A percentile compares a stretch with the other conserved stretches of the same genome.
Conservation (phyloP, 2,797 vertebrate species). For the Cuniculus paca region DNA sequence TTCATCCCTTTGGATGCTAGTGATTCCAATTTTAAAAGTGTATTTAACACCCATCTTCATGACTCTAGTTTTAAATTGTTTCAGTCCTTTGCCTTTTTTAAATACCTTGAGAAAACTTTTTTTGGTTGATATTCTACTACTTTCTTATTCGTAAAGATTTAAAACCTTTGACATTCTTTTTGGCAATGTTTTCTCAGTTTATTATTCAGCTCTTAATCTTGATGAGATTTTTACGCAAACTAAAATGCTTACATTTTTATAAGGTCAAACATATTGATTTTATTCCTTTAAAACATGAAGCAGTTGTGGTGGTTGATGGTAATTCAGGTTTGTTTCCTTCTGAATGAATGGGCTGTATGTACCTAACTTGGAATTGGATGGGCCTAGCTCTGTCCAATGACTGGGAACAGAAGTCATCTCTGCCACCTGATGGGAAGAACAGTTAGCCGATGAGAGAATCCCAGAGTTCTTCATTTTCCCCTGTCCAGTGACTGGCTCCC, state of each 20-base stretch:
- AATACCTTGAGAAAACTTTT: neutral
- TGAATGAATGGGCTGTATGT: neutral
- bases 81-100: neutral
- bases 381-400: neutral
- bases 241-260: neutral
- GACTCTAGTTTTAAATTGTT: neutral
- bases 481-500: neutral
- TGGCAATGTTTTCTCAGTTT: neutral
- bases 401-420: neutral
- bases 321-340: neutral
- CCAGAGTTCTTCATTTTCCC: neutral
- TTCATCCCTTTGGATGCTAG: neutral
- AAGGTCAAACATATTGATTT: neutral
- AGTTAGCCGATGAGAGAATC: neutral
- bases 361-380: neutral
- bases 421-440: neutral
- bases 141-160: neutral
- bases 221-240: neutral
- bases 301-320: neutral
- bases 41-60: neutral
- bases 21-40: neutral
- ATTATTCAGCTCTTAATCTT: slow-evolving; percentile 19
- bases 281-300: neutral
- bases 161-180: neutral
- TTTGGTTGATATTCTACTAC: neutral